Evolutionary conservation across 2,888 invertebrate genomes (phyloP), one percentile per base, ranked within the genome.

Genomic region (Pherbina coryleti): DNA sequence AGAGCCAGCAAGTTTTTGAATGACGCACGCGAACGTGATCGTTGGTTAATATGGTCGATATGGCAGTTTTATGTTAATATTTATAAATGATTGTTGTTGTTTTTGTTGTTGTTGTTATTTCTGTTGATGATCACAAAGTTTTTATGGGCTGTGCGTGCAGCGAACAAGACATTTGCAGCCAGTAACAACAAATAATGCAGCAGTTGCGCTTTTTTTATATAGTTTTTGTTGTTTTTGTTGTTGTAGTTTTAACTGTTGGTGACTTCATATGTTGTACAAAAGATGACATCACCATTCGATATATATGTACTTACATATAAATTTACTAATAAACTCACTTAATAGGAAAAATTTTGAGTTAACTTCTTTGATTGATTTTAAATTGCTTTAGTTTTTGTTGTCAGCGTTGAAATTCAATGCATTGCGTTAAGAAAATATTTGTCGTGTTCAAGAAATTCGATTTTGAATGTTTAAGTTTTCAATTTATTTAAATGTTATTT

Each of bases 1-100:
- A 9, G 25, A 3, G 9, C 2, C 57, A 19, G 22, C 57, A 19
- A 9, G 14, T 22, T 11, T 28, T 17, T 25, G 25, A 25, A 60
- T 22, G 28, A 60, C 57, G 57, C 57, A 60, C 14, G n/a, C 57
- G 57, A 11, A 60, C 57, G 67, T 67, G 67, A 67, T 67, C 44
- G 66, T n/a, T 66, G 66, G 5, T 44, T 22, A 28, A 19, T 19
- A 28, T n/a, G n/a, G 22, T 64, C 66, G 67, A 37, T 67, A 67
- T 19, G 37, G 44, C 67, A 37, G 67, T 67, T 67, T 19, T 19
- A 44, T 44, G 22, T 37, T 22, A 19, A 37, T 67, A 9, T n/a
- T 19, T 67, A 5, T 44, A 67, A 44, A 67, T 22, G 2, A n/a
- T 11, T 67, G 37, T 19, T 3, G 44, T 8, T 37, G 28, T 22